Conservation (phyloP, 2,888 invertebrate genomes). For the Drosophila limbata region DNA sequence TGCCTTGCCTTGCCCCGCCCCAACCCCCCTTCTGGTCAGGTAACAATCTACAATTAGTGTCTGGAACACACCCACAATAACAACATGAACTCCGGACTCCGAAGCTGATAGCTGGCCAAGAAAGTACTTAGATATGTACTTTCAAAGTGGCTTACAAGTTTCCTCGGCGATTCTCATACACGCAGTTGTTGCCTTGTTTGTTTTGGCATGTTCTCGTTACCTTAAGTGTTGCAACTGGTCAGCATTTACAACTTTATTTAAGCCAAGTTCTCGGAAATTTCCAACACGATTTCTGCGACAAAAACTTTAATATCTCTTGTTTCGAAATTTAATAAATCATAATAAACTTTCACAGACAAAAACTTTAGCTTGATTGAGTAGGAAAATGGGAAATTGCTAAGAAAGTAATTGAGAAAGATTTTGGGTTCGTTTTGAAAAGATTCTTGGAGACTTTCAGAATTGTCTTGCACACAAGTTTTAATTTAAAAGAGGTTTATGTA, state of each 20-base stretch:
- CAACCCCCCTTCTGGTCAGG: slow-evolving; percentile 29
- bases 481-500: not conserved
- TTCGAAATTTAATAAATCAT: slow-evolving; percentile 9
- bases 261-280: slow-evolving; percentile 16
- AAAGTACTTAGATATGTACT: slow-evolving; percentile 56
- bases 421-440: not conserved
- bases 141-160: slow-evolving; percentile 55
- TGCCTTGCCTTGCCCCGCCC: slow-evolving; percentile 10
- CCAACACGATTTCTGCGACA: not conserved
- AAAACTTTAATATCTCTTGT: not conserved
- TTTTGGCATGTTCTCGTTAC: slow-evolving; percentile 37
- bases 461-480: not conserved
- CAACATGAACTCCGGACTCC: slow-evolving; percentile 24
- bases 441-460: not conserved
- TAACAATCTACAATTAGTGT: slow-evolving; percentile 73
- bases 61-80: slow-evolving; percentile 61
- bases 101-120: slow-evolving; percentile 43
- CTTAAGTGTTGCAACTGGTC: slow-evolving; percentile 45
- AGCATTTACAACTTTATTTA: slow-evolving; percentile 65
- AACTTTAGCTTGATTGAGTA: not conserved
- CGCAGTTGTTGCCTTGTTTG: slow-evolving; percentile 25
- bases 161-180: slow-evolving; percentile 7
- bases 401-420: slow-evolving; percentile 1
- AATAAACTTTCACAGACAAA: not conserved
- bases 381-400: not conserved